Evolutionary conservation across 2,888 invertebrate species (phyloP), one percentile per base, ranked within the genome.

Genomic region (Idaea dimidiata): DNA sequence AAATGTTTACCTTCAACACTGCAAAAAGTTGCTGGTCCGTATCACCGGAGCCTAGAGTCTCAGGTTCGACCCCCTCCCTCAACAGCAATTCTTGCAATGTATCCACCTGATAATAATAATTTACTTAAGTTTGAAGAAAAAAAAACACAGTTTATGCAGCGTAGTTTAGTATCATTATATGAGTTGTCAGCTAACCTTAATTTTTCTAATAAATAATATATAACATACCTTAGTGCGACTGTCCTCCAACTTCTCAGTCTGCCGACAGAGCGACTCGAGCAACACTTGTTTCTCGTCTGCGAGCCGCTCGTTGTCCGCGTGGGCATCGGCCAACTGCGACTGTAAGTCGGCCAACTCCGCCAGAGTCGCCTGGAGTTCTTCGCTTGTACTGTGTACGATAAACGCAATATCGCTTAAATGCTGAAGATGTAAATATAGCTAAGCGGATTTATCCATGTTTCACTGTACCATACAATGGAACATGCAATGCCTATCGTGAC

Each of bases 301-400:
- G 43, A 98, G 93, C 63, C 97, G 94, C 76, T 97, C 97, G 87
- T 98, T 98, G 82, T 98, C 97, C 5, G 96, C 94, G 82, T 97
- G 97, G 3, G 98, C 94, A 80, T 98, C 97, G 17, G 95, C 95
- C 68, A 98, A 92, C 86, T 97, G 97, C 6, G 96, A 94, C 87
- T 98, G 98, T 54, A 98, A 91, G 85, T 98, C 98, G 10, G 97
- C 96, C 67, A 98, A 90, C 88, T 99, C 98, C 75, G 98, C 98
- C 58, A 99, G 93, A 0, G 98, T 99, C 0, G 98, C 98, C 89
- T 98, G 98, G 6, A 98, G 93, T 86, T 98, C 98, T 86, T 98
- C 97, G 82, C 97, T 97, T 64, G 97, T 98, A 69, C 97, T 97
- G 83, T 81, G 94, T 2, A 32, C 32, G 10, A 32, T 1, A 32